Percentiles rank a stretch among this genome's conserved stretches.
These are phyloP conservation scores for Cephus rjabovi DNA, from an alignment of 2,888 invertebrate species.

Conservation along the genomic window DNA sequence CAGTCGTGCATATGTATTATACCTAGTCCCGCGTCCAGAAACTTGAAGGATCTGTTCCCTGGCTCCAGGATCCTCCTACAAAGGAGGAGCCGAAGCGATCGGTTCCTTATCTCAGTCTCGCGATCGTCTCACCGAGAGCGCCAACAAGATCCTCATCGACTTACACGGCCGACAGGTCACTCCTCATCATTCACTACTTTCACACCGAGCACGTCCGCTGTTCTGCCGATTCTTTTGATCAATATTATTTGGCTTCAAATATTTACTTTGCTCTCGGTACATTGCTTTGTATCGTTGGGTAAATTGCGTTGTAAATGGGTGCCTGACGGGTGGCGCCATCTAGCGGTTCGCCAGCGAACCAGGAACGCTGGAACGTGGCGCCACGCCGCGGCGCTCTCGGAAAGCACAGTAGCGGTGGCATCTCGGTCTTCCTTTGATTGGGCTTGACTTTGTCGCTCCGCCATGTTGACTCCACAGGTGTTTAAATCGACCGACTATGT, in stretches of 20 bases:
- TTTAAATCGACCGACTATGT: slow-evolving; percentile 6
- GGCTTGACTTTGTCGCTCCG: background rate
- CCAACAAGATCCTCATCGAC: slow-evolving; percentile 5
- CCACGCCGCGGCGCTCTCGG: background rate
- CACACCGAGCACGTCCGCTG: slow-evolving; percentile 10
- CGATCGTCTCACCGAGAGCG: slow-evolving; percentile 30
- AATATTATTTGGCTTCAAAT: background rate
- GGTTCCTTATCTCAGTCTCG: slow-evolving; percentile 41
- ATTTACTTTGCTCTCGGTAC: background rate
- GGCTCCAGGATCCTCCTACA: background rate
- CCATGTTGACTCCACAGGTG: slow-evolving; percentile 29
- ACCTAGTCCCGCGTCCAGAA: background rate
- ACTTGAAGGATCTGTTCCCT: background rate
- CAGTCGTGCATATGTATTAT: background rate
- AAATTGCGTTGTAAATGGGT: background rate
- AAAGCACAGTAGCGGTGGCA: background rate
- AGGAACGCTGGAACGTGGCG: background rate
- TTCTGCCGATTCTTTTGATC: background rate
- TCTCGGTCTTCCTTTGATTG: background rate
- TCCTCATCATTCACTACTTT: slow-evolving; percentile 37
- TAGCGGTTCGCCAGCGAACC: background rate
- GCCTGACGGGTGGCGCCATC: background rate
- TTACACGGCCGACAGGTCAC: slow-evolving; percentile 33
- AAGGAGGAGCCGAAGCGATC: background rate
- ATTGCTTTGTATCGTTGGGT: background rate